A percentile compares a stretch with the other conserved stretches of the same genome.
Conservation (phyloP, 2,113 vertebrate genomes). For the Strix aluco region DNA sequence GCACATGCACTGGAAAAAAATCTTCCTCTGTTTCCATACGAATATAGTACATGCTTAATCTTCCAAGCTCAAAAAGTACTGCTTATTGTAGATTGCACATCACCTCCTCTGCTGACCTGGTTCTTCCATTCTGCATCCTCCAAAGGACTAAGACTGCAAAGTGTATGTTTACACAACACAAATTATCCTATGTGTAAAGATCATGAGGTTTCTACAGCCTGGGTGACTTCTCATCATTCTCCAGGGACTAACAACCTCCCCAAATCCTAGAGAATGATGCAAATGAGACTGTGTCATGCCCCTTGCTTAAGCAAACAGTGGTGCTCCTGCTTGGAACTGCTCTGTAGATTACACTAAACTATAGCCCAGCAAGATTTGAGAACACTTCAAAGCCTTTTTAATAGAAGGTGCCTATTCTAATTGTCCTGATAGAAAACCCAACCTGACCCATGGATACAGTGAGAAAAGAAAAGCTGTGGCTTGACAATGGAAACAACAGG, state of each 20-base stretch:
- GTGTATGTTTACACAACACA: not conserved
- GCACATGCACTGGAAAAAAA: not conserved
- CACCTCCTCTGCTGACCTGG: not conserved
- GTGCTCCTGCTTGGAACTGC: not conserved
- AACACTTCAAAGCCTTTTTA: not conserved
- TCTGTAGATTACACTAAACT: not conserved
- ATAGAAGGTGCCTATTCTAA: not conserved
- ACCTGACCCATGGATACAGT: not conserved
- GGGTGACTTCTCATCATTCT: not conserved
- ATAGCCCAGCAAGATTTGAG: not conserved
- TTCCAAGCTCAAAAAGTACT: not conserved
- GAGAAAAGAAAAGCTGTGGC: not conserved
- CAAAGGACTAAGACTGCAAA: not conserved
- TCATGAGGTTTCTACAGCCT: not conserved
- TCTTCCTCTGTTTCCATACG: not conserved
- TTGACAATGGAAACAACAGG: not conserved
- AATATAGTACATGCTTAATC: not conserved
- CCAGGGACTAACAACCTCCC: not conserved
- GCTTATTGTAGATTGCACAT: not conserved
- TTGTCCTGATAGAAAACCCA: not conserved
- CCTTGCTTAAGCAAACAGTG: not conserved
- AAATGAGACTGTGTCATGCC: not conserved
- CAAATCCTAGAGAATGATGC: not conserved
- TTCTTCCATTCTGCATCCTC: not conserved
- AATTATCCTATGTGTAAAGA: not conserved